Percentiles rank a stretch among this genome's conserved stretches.
Conservation (phyloP, 2,888 invertebrate species). For the Tetropium fuscum region DNA sequence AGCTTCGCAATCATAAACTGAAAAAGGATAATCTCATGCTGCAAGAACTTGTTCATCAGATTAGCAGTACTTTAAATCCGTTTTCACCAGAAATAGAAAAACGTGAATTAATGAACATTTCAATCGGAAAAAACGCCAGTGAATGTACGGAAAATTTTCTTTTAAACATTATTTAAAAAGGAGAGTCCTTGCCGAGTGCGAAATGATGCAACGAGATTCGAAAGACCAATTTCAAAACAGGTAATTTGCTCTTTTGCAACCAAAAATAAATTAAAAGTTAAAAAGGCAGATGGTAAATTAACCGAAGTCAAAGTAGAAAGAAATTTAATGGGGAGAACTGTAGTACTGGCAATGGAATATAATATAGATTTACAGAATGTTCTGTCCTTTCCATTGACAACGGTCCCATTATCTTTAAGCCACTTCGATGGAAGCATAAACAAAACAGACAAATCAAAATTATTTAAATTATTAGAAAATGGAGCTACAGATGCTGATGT, state of each 20-base stretch:
- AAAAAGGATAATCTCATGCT: neutral
- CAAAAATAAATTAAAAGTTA: constrained; percentile 28
- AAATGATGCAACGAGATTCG: constrained; percentile 25
- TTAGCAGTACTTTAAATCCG: constrained; percentile 12
- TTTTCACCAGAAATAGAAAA: too few species aligned
- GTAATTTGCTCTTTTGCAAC: constrained; percentile 30
- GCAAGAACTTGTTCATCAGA: neutral
- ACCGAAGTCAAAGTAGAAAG: constrained; percentile 29
- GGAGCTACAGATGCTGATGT: neutral
- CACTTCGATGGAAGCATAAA: constrained; percentile 34
- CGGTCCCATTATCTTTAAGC: constrained; percentile 29
- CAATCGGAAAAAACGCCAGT: too few species aligned
- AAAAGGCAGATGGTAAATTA: constrained; percentile 22
- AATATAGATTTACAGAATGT: constrained; percentile 28
- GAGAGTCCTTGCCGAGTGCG: too few species aligned
- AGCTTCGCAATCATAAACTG: constrained; percentile 24
- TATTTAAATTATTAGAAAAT: neutral
- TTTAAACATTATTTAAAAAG: constrained; percentile 9
- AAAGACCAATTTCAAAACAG: constrained; percentile 28
- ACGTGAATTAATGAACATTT: too few species aligned
- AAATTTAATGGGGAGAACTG: constrained; percentile 27
- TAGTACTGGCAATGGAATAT: constrained; percentile 26
- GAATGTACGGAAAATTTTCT: constrained; percentile 17
- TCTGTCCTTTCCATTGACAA: constrained; percentile 26
- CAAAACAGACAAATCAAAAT: constrained; percentile 29